These are phyloP conservation scores for Hestina assimilis DNA, from an alignment of 1,140 invertebrate genomes.

Conservation along the genomic window DNA sequence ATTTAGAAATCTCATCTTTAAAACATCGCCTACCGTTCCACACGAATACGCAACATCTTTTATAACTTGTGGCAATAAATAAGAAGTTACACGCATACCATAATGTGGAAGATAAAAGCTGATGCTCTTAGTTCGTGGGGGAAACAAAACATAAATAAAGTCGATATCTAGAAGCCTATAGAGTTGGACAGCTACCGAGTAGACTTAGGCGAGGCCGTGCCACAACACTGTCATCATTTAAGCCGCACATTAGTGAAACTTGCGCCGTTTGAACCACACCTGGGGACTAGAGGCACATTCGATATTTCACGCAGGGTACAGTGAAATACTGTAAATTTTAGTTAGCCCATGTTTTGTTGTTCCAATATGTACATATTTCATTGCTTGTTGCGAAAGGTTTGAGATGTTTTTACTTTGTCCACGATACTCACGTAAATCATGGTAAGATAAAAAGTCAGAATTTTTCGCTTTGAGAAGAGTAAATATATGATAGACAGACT, in stretches of 20 bases:
- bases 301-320: conserved; percentile 59
- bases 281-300: conserved; percentile 56
- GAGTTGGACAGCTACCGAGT: conserved; percentile 24
- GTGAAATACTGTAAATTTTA: conserved; percentile 46
- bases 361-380: conserved; percentile 27
- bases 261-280: conserved; percentile 68
- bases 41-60: conserved; percentile 25
- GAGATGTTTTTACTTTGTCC: conserved; percentile 27
- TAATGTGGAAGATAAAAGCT: conserved; percentile 24
- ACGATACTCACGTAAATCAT: conserved; percentile 25
- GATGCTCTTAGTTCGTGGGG: conserved; percentile 19
- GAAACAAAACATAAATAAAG: conserved; percentile 35
- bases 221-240: conserved; percentile 69
- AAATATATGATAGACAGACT: too few species aligned
- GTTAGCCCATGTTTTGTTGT: conserved; percentile 32
- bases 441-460: conserved; percentile 22
- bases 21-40: conserved; percentile 24
- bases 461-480: too few species aligned
- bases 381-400: conserved; percentile 28
- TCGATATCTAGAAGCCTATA: conserved; percentile 28
- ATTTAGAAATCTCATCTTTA: conserved; percentile 30
- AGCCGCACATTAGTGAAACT: conserved; percentile 73
- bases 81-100: conserved; percentile 25
- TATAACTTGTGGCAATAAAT: conserved; percentile 30
- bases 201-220: conserved; percentile 36